phyloP scores from a whole-genome alignment of 2,113 vertebrate genomes.

The Neogale vison region DNA sequence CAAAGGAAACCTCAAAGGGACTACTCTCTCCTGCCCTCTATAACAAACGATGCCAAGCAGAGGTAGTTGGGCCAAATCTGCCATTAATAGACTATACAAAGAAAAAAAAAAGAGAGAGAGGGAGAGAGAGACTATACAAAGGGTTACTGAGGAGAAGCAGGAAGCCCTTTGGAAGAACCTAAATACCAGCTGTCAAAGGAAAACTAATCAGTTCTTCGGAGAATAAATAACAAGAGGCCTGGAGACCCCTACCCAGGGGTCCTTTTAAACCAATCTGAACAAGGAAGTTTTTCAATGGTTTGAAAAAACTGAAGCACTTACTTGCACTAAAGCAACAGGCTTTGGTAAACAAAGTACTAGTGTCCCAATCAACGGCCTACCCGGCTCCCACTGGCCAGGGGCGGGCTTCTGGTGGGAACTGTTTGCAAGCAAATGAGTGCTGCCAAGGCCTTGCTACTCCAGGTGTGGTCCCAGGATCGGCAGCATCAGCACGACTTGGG shows the following conservation, averaged over 20 bases:
- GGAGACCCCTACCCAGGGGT: not conserved
- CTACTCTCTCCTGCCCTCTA: not conserved
- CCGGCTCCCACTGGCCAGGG: not conserved
- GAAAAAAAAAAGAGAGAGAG: too few species aligned
- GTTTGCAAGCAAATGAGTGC: not conserved
- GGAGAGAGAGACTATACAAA: not conserved
- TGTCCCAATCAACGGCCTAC: not conserved
- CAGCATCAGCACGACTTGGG: not conserved
- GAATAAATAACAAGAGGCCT: not conserved
- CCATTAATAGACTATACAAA: not conserved
- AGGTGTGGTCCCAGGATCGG: not conserved
- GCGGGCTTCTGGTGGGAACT: not conserved
- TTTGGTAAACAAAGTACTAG: not conserved
- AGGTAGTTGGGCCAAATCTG: not conserved
- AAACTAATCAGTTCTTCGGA: not conserved
- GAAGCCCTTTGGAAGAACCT: not conserved
- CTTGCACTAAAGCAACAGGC: not conserved
- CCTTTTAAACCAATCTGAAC: slow-evolving; percentile 6
- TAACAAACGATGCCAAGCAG: not conserved
- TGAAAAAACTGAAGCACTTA: slow-evolving; percentile 8
- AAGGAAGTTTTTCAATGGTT: not conserved
- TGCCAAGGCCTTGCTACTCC: not conserved
- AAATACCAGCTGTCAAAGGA: not conserved
- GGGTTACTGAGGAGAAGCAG: not conserved
- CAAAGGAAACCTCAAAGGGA: not conserved